These are phyloP conservation scores for Elephas maximus DNA, from an alignment of 2,113 vertebrate genomes.

Conservation along the genomic window DNA sequence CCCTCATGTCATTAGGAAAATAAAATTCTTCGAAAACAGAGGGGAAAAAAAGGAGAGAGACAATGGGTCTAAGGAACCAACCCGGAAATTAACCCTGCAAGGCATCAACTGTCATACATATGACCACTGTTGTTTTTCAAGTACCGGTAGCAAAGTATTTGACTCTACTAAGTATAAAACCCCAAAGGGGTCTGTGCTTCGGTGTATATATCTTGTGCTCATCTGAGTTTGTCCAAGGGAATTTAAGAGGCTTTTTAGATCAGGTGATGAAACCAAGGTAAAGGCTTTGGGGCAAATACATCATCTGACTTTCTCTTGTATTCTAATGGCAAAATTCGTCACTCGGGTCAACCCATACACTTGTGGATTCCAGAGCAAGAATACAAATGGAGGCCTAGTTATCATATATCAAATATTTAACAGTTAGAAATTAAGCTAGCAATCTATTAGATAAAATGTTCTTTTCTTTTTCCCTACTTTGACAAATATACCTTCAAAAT, in stretches of 20 bases:
- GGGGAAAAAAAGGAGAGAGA: background rate
- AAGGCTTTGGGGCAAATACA: background rate
- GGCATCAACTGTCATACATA: background rate
- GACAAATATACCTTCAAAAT: conserved; percentile 26
- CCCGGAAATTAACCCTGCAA: background rate
- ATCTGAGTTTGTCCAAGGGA: conserved; percentile 1
- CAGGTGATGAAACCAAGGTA: background rate
- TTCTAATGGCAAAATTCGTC: background rate
- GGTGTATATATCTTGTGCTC: background rate
- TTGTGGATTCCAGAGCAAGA: background rate
- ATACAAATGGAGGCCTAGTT: background rate
- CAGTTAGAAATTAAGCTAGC: background rate
- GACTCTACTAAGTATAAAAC: background rate
- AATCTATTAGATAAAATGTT: background rate
- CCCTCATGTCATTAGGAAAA: too few species aligned
- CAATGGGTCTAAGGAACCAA: background rate
- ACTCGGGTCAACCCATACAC: background rate
- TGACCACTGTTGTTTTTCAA: background rate
- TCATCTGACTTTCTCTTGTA: background rate
- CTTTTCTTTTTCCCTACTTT: background rate
- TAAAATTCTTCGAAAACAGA: too few species aligned
- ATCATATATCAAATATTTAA: background rate
- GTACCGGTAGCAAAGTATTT: background rate
- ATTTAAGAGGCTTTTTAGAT: background rate
- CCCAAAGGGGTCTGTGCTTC: background rate